Base-by-base conservation (phyloP, 2,113 vertebrate species). In the Ptyas mucosa region DNA sequence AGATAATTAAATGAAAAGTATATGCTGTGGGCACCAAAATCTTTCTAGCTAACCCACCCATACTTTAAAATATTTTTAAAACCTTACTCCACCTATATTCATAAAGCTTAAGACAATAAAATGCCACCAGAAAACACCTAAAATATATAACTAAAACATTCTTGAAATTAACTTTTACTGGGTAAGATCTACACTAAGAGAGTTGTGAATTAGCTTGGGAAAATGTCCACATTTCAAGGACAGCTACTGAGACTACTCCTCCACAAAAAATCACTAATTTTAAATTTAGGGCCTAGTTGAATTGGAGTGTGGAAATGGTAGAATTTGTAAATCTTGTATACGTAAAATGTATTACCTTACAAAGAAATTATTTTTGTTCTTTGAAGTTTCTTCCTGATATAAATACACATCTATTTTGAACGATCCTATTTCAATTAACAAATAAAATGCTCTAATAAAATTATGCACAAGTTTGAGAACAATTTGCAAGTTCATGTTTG, bases 321-420 rank as follows among this genome's bases (percentile, higher is more conserved):
- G 0, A 12, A 89, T 91, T 93, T 92, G 1, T 34, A 10, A 3
- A 88, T 91, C 93, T 89, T 95, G 85, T 61, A 75, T 9, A 26
- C 11, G n/a, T 51, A 29, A 90, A 69, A 75, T 81, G 57, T 75
- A 69, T 26, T 12, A 39, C 15, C 43, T 57, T 53, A 54, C 5
- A 18, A 14, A 46, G 51, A 34, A 23, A 0, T 46, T 15, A 14
- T 64, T 64, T 53, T 52, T 52, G 23, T 75, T 75, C 29, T 88
- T 11, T 88, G 8, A 75, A 54, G 23, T 5, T 8, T 20, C 49
- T 75, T 54, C n/a, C 29, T 57, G 26, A 11, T 57, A 57, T 39
- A 46, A 75, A 53, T 51, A 81, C 34, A 11, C 5, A 53, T 43
- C n/a, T 8, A 87, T 53, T 46, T 75, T 51, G 3, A 11, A 49